A percentile compares a stretch with the other conserved stretches of the same genome.
These are phyloP conservation scores for Falco columbarius DNA, from an alignment of 2,797 vertebrate species.

Conservation along the genomic window DNA sequence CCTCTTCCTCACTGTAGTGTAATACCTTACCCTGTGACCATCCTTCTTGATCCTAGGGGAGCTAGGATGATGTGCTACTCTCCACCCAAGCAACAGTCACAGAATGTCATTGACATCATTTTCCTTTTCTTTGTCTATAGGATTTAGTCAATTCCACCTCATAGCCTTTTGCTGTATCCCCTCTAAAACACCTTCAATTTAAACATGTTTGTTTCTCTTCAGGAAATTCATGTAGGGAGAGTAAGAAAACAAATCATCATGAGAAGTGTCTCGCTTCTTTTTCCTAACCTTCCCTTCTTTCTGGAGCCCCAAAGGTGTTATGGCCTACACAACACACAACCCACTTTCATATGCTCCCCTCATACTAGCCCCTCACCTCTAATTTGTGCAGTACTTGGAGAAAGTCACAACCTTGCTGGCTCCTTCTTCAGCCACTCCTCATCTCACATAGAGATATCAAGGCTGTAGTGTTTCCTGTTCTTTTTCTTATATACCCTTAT, in stretches of 20 bases:
- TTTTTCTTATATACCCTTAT: neutral
- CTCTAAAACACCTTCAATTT: neutral
- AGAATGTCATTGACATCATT: neutral
- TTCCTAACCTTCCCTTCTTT: neutral
- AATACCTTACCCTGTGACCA: neutral
- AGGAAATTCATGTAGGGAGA: neutral
- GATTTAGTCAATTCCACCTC: neutral
- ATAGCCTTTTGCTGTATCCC: neutral
- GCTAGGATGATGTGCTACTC: neutral
- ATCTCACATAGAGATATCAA: neutral
- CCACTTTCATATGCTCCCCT: neutral
- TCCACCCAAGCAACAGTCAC: neutral
- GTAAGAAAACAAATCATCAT: neutral
- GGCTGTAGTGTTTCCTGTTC: neutral
- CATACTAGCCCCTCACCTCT: neutral
- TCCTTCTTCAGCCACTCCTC: neutral
- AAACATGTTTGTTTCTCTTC: neutral
- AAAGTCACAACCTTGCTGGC: neutral
- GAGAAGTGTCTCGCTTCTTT: neutral
- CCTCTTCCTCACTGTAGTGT: neutral
- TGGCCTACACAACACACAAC: neutral
- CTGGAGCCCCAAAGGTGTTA: neutral
- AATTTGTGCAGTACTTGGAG: neutral
- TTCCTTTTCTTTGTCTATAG: neutral
- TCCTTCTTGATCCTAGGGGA: neutral